Evolutionary conservation across 2,113 vertebrate species (phyloP), one percentile per base, ranked within the genome.

Genomic region (Larimichthys polyactis): DNA sequence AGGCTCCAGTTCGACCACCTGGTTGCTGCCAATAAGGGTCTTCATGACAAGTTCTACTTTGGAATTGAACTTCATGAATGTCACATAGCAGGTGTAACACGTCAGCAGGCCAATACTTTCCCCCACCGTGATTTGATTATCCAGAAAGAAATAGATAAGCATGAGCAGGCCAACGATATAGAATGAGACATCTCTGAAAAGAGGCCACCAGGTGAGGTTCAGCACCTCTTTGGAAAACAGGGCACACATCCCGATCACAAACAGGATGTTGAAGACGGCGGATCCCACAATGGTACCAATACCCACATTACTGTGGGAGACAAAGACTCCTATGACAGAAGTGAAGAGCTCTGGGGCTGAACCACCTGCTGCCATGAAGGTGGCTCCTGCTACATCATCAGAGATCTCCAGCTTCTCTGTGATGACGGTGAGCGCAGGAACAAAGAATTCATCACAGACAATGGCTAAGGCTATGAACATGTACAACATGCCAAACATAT

Each of bases 381-480:
- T 99, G 88, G 98, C 98, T 43, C 98, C 98, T 12, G 98, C 98
- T 60, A 99, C 98, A 72, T 99, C 98, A 78, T 99, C 98, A n/a
- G 97, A 99, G 92, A 99, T 99, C 78, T 90, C 74, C 81, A 99
- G 88, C 87, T 97, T 99, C 92, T 99, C 98, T 4, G 96, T 99
- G 94, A 99, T 99, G 92, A 99, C 97, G 16, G 98, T 99, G 91
- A 99, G 93, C 0, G 98, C 98, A 7, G 98, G 98, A 83, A 99
- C 98, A 78, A 99, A 99, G 93, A 99, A 99, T 82, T 99, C 98
- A 88, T 99, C 98, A 0, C 98, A 99, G 83, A 99, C 98, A 11
- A 99, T 96, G 79, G 98, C 98, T 94, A 99, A 96, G 90, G 98
- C 95, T 94, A 99, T 97, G 93, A 99, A 99, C 98, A 99, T 99